Evolutionary conservation across 2,113 vertebrate species (phyloP).

Genomic region (Dunckerocampus dactyliophorus): DNA sequence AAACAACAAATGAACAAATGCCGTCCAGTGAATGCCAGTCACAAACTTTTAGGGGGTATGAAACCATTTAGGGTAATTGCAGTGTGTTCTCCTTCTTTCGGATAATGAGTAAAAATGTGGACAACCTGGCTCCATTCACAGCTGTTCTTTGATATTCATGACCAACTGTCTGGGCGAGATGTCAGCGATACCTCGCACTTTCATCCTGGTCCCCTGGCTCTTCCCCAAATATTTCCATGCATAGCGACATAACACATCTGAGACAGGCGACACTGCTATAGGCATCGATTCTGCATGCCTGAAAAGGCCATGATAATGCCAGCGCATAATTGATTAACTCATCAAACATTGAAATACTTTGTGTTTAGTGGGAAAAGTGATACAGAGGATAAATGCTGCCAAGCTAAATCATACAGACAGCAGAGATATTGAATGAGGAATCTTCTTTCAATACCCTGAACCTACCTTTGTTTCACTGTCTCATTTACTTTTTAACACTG

Average conservation of each 20-base stretch:
- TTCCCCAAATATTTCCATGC: conserved; percentile 67
- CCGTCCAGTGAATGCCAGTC: conserved; percentile 6
- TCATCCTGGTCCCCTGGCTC: conserved; percentile 74
- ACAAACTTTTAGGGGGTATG: conserved; percentile 44
- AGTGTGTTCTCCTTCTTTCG: conserved; percentile 54
- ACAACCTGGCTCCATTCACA: conserved; percentile 64
- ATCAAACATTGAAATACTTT: conserved; percentile 54
- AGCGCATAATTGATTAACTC: conserved; percentile 52
- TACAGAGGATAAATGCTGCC: conserved; percentile 3
- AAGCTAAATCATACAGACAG: conserved; percentile 4
- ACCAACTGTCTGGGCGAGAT: conserved; percentile 77
- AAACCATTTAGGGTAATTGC: conserved; percentile 48
- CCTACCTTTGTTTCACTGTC: conserved; percentile 5
- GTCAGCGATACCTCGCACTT: conserved; percentile 72
- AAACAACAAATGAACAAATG: background rate
- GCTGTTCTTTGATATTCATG: conserved; percentile 83
- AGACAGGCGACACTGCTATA: conserved; percentile 46
- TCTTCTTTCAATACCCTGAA: background rate
- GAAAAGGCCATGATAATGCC: conserved; percentile 61
- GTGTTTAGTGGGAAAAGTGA: conserved; percentile 26
- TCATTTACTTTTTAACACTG: background rate
- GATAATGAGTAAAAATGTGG: conserved; percentile 61
- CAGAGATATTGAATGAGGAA: conserved; percentile 19
- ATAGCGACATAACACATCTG: conserved; percentile 60
- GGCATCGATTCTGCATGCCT: conserved; percentile 57